Evolutionary conservation across 2,888 invertebrate species (phyloP).

Genomic region (Drosophila macrospina): DNA sequence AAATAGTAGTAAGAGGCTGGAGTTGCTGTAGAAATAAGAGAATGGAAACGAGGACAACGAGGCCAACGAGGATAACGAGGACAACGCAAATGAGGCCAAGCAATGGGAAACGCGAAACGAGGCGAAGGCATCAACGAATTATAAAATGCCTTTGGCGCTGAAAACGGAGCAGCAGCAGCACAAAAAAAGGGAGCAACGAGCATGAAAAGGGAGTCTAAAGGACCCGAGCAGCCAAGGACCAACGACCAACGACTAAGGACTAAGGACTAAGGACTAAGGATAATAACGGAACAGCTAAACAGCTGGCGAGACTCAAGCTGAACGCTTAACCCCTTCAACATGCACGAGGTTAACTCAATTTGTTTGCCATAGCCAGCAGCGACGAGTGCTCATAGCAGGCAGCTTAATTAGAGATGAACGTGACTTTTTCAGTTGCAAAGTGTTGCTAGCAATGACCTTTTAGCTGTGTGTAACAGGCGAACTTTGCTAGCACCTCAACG

Average conservation of each 20-base stretch:
- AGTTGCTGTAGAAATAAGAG: not conserved
- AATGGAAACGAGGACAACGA: slow-evolving; percentile 22
- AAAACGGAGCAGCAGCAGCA: slow-evolving; percentile 9
- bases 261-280: slow-evolving; percentile 4
- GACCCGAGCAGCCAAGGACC: slow-evolving; percentile 1
- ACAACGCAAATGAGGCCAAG: slow-evolving; percentile 23
- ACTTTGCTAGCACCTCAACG: no score
- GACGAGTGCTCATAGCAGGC: no score
- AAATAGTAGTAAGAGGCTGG: not conserved
- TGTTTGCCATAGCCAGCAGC: no score
- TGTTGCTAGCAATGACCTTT: no score
- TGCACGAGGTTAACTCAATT: slow-evolving; percentile 15
- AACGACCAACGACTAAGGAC: no score
- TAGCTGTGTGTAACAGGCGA: no score
- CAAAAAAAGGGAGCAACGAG: not conserved
- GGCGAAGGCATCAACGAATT: slow-evolving; percentile 65
- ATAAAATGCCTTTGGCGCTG: slow-evolving; percentile 67
- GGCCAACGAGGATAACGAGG: slow-evolving; percentile 5
- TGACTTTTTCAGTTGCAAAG: no score
- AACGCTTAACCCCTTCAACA: slow-evolving; percentile 18
- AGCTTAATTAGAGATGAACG: not conserved
- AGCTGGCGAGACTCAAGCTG: slow-evolving; percentile 27
- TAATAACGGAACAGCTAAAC: slow-evolving; percentile 17
- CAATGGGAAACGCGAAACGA: slow-evolving; percentile 2
- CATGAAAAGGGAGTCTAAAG: not conserved